Conservation (phyloP, 2,888 invertebrate genomes). For the Xestobium rufovillosum region DNA sequence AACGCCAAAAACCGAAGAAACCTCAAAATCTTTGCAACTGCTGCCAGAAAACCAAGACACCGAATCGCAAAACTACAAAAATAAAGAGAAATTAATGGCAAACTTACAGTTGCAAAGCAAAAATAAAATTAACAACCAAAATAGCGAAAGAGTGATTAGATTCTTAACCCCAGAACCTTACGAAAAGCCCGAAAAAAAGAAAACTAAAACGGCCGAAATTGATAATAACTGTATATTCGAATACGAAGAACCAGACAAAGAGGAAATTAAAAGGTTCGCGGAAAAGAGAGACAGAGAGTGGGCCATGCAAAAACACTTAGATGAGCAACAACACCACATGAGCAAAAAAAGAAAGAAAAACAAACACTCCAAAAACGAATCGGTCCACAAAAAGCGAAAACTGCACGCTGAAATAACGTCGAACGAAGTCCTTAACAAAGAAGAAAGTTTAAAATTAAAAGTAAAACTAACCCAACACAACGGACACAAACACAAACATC, state of each 20-base stretch:
- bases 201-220: constrained; percentile 14
- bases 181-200: constrained; percentile 12
- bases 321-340: constrained; percentile 33
- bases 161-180: not conserved
- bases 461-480: constrained; percentile 46
- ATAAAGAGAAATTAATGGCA: constrained; percentile 36
- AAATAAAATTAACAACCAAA: constrained; percentile 28
- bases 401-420: constrained; percentile 50
- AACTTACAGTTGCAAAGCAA: constrained; percentile 38
- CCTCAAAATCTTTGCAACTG: not conserved
- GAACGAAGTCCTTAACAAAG: constrained; percentile 31
- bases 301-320: constrained; percentile 39
- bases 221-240: constrained; percentile 36
- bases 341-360: constrained; percentile 51
- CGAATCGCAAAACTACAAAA: constrained; percentile 23
- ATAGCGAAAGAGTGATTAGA: constrained; percentile 25
- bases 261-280: constrained; percentile 41
- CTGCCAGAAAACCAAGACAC: constrained; percentile 8
- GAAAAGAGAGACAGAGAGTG: constrained; percentile 42
- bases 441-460: constrained; percentile 47
- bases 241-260: constrained; percentile 40
- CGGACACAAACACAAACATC: constrained; percentile 42
- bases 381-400: constrained; percentile 45
- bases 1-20: constrained; percentile 5
- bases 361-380: constrained; percentile 49